Percentiles rank a stretch among this genome's conserved stretches.
Evolutionary conservation across 2,888 invertebrate genomes (phyloP).

Genomic region (Carabus problematicus): DNA sequence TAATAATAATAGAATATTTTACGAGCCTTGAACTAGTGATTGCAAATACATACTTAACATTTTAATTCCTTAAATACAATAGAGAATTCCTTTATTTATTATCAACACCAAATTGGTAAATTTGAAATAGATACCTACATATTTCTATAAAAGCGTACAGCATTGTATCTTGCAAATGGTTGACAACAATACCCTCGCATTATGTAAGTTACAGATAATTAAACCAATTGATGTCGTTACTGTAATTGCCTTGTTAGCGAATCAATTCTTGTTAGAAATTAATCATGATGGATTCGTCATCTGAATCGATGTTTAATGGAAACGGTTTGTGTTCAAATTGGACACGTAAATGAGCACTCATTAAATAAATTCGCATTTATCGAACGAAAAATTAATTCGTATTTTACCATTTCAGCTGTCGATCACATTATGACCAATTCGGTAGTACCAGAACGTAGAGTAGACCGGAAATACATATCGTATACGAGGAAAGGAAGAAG

Average conservation of each 20-base stretch:
- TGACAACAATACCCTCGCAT: not conserved
- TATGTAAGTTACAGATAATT: slow-evolving; percentile 23
- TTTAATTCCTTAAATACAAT: too few species aligned
- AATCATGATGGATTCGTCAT: not conserved
- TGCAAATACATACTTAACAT: too few species aligned
- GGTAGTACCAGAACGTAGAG: too few species aligned
- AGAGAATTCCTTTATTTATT: too few species aligned
- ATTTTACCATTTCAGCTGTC: slow-evolving; percentile 19
- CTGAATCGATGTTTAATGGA: not conserved
- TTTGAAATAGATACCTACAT: too few species aligned
- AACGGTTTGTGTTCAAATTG: not conserved
- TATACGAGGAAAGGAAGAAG: not conserved
- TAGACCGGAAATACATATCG: too few species aligned
- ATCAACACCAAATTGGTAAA: too few species aligned
- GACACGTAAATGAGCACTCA: slow-evolving; percentile 3
- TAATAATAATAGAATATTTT: too few species aligned
- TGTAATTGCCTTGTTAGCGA: slow-evolving; percentile 34
- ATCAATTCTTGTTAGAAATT: slow-evolving; percentile 30
- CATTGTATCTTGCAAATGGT: too few species aligned
- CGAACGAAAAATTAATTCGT: not conserved
- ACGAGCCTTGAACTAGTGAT: too few species aligned
- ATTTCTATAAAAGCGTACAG: too few species aligned
- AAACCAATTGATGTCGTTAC: slow-evolving; percentile 26
- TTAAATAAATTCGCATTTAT: slow-evolving; percentile 2
- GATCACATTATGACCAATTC: slow-evolving; percentile 27